These are phyloP conservation scores for Sphyrna mokarran DNA, from an alignment of 2,113 vertebrate species.

Conservation along the genomic window DNA sequence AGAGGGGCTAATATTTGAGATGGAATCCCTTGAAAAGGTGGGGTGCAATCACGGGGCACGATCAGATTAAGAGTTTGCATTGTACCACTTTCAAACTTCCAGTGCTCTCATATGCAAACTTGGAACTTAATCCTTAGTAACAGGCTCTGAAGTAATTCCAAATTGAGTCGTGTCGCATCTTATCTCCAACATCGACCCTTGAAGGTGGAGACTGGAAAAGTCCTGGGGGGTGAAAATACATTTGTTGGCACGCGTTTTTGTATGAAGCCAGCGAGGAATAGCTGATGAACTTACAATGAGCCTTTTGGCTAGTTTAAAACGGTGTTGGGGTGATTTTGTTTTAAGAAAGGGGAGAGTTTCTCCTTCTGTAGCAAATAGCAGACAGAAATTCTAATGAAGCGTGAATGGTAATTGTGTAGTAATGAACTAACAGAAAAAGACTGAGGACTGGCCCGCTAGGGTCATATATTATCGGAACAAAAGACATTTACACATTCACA, in stretches of 20 bases:
- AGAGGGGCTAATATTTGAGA: background rate
- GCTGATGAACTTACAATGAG: constrained; percentile 93
- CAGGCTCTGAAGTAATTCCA: background rate
- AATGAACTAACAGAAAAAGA: constrained; percentile 98
- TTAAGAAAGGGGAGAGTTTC: constrained; percentile 67
- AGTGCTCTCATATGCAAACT: background rate
- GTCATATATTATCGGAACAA: constrained; percentile 96
- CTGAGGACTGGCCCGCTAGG: constrained; percentile 86
- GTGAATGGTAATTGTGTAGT: constrained; percentile 97
- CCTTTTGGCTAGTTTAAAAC: constrained; percentile 77
- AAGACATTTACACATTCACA: constrained; percentile 95
- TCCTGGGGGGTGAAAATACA: background rate
- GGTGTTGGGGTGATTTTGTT: constrained; percentile 71
- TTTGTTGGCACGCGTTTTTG: constrained; percentile 17
- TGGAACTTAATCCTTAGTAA: background rate
- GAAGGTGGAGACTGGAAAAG: background rate
- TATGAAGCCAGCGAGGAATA: constrained; percentile 48
- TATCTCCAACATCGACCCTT: background rate
- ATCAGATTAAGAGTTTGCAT: background rate
- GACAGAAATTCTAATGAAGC: constrained; percentile 96
- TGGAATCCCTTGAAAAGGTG: background rate
- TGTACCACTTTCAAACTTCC: background rate
- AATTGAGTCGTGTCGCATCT: background rate
- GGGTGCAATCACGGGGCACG: background rate
- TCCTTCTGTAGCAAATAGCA: constrained; percentile 64